Base-by-base conservation (phyloP, 2,888 invertebrate species). In the Lysandra bellargus region DNA sequence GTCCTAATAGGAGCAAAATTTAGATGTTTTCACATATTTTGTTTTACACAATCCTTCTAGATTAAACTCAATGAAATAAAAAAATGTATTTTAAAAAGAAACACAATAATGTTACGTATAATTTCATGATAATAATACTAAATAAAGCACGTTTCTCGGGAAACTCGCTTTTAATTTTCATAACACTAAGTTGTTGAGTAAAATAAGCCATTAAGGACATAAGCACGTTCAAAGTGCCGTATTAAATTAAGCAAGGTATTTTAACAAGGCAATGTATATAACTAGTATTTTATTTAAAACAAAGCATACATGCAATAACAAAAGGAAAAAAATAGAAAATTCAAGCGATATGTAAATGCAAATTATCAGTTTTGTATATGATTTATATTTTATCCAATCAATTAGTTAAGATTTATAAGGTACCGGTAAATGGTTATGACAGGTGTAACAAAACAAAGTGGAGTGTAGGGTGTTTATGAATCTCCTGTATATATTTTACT, bases 121-220 rank as follows among this genome's bases (percentile, higher is more conserved):
- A 30, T 64, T 30, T 30, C 23, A 23, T 61, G 61, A 23, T 61
- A 64, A 23, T 64, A 64, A 7, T 30, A n/a, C 23, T 12, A 30
- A 64, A 64, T 64, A 64, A 64, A 64, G 23, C 64, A 9, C 4
- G 9, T 64, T 64, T 61, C 23, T 9, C 2, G 30, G 64, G 30
- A 69, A 12, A 33, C 33, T 37, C 33, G 33, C 33, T 37, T 69
- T 69, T 69, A 69, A 69, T 69, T 69, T 61, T 69, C 30, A 69
- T 5, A 84, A 80, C 82, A 30, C 44, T 40, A 83, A 82, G 76
- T 80, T 53, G 30, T 74, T 23, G 53, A 69, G 73, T 37, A 53
- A 81, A 73, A 77, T 30, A 74, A 44, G 69, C 61, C 72, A 73
- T 37, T 60, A 79, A 79, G 23, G 40, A 60, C n/a, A 33, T 30